Conservation (phyloP, 2,797 vertebrate genomes). For the Coilia nasus region DNA sequence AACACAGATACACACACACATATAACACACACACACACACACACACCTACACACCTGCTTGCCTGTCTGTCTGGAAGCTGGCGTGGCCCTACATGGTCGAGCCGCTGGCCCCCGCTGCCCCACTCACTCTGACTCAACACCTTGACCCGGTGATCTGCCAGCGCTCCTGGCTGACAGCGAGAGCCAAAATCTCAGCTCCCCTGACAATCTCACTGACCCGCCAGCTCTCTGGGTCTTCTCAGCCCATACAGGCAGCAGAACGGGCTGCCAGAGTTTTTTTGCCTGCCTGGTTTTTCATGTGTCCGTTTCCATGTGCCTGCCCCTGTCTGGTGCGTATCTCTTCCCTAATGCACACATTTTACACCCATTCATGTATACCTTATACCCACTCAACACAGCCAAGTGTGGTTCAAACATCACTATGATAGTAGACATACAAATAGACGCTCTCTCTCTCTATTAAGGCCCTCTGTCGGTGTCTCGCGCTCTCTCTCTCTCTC, state of each 20-base stretch:
- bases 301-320: too few species aligned
- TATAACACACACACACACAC: neutral
- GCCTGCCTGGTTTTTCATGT: too few species aligned
- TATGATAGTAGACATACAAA: neutral
- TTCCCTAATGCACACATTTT: too few species aligned
- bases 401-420: too few species aligned
- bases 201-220: constrained; percentile 22
- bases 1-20: neutral
- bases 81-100: neutral
- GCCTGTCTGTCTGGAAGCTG: constrained; percentile 34
- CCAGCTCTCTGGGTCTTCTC: neutral
- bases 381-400: neutral
- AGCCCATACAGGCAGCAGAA: neutral
- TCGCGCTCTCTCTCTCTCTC: constrained; percentile 24
- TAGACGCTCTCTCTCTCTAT: too few species aligned
- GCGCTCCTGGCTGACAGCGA: neutral
- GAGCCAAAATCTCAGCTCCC: constrained; percentile 22
- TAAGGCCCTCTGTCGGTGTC: constrained; percentile 29
- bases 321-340: too few species aligned
- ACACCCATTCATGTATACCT: too few species aligned
- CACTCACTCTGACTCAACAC: neutral
- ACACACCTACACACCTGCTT: neutral
- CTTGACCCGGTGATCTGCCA: neutral
- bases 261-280: neutral
- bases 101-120: neutral